Conservation (phyloP, 2,888 invertebrate species). For the Lampropteryx suffumata region DNA sequence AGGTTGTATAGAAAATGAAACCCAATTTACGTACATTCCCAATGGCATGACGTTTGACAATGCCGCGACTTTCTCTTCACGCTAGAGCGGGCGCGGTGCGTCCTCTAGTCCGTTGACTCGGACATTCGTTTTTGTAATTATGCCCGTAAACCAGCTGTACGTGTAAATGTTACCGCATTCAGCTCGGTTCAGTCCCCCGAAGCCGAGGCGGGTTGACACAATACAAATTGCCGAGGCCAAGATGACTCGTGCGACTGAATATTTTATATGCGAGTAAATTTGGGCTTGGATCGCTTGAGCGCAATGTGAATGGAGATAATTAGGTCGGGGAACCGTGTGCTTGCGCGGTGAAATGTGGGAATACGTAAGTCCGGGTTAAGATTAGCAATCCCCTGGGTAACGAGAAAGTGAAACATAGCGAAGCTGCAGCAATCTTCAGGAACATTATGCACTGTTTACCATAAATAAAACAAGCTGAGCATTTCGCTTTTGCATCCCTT, state of each 20-base stretch:
- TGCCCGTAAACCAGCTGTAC: slow-evolving; percentile 37
- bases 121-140: slow-evolving; percentile 52
- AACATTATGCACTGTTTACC: not conserved
- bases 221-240: slow-evolving; percentile 42
- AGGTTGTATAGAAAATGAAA: slow-evolving; percentile 63
- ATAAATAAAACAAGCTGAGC: too few relatives aligned
- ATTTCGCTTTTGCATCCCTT: slow-evolving; percentile 12
- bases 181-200: slow-evolving; percentile 37
- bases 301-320: slow-evolving; percentile 33
- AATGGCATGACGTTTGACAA: slow-evolving; percentile 42
- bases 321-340: slow-evolving; percentile 28
- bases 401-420: slow-evolving; percentile 12
- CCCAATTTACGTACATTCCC: slow-evolving; percentile 58
- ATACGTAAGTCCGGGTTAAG: slow-evolving; percentile 18
- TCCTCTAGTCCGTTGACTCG: slow-evolving; percentile 52
- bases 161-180: slow-evolving; percentile 46
- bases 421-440: slow-evolving; percentile 6
- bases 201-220: slow-evolving; percentile 39
- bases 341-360: slow-evolving; percentile 16
- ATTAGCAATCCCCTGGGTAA: slow-evolving; percentile 19
- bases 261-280: slow-evolving; percentile 35
- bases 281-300: slow-evolving; percentile 30
- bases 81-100: slow-evolving; percentile 50
- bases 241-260: slow-evolving; percentile 39
- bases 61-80: slow-evolving; percentile 64